Base-by-base conservation (phyloP, 2,113 vertebrate species). In the Menidia beryllina region DNA sequence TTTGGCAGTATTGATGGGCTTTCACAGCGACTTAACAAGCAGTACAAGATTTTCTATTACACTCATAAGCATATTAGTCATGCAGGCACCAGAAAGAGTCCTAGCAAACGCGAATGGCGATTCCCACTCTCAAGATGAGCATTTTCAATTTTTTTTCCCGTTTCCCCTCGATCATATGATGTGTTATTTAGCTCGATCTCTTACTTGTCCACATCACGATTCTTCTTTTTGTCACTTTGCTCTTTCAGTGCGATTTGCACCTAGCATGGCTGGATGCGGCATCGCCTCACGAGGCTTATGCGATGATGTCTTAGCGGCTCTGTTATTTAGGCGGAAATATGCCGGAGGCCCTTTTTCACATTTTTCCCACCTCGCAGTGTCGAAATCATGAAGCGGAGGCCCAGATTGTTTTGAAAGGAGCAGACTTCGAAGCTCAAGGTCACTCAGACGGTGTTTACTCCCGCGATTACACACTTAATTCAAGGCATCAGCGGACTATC, bases 391-490 rank as follows among this genome's bases (percentile, higher is more conserved):
- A 81, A 79, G 66, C 17, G 21, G 81, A 65, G 43, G 56, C 55
- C 10, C 26, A 47, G 83, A 87, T 89, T 89, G 75, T 67, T 86
- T 66, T 2, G 54, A 76, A 75, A 51, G 20, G 43, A 41, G 39
- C 41, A 1, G 48, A 41, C 64, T 65, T 39, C 39, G 61, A 72
- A 79, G 83, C 82, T 81, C 71, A 69, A 68, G 74, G 83, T 69
- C 58, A 25, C 69, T 17, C 36, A 41, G 62, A 58, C 0, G 1
- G 21, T 48, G 45, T 70, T 70, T 56, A 47, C 78, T 39, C 67
- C 69, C 3, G 47, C 52, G 81, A 87, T 82, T 79, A 68, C 59
- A 68, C 59, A 48, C 75, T 72, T 82, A 63, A 81, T 75, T 86
- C 59, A 61, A 53, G 51, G 17, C 49, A 67, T 83, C 81, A 55